These are phyloP conservation scores for Kryptolebias marmoratus DNA, from an alignment of 2,113 vertebrate genomes.

Conservation along the genomic window DNA sequence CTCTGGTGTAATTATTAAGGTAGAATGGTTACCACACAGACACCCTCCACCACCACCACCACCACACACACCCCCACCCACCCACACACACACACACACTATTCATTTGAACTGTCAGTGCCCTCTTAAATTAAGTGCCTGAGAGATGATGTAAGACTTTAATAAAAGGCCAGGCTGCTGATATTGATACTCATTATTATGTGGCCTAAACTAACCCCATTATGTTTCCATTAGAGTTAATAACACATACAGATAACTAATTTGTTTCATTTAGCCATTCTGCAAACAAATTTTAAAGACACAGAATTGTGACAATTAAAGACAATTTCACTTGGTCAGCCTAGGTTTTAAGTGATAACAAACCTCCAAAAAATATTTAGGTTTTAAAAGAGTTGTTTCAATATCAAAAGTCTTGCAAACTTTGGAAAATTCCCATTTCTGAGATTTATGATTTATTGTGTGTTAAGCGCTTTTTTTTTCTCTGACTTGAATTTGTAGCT, in stretches of 20 bases:
- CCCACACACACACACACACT: no score
- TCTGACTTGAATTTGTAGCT: conserved; percentile 40
- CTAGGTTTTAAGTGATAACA: conserved; percentile 14
- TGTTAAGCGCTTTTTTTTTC: conserved; percentile 42
- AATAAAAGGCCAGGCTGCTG: conserved; percentile 77
- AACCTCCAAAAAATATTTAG: conserved; percentile 11
- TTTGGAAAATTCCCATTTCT: conserved; percentile 58
- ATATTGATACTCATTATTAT: conserved; percentile 84
- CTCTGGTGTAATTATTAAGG: conserved; percentile 22
- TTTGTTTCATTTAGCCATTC: conserved; percentile 81
- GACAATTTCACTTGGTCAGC: conserved; percentile 27
- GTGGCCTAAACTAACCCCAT: conserved; percentile 75
- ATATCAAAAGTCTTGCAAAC: conserved; percentile 34
- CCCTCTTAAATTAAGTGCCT: conserved; percentile 71
- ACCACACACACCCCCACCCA: no score
- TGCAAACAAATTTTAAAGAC: conserved; percentile 75
- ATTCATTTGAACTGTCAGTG: conserved; percentile 16
- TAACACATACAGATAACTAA: conserved; percentile 77
- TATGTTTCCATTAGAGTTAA: conserved; percentile 82
- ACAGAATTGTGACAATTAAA: conserved; percentile 51
- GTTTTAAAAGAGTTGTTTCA: conserved; percentile 36
- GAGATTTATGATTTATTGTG: conserved; percentile 52
- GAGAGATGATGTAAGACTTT: conserved; percentile 83
- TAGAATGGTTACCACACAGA: conserved; percentile 14
- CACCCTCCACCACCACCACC: not conserved